phyloP scores from a whole-genome alignment of 1,140 invertebrate genomes.

The Drosophila melanica region DNA sequence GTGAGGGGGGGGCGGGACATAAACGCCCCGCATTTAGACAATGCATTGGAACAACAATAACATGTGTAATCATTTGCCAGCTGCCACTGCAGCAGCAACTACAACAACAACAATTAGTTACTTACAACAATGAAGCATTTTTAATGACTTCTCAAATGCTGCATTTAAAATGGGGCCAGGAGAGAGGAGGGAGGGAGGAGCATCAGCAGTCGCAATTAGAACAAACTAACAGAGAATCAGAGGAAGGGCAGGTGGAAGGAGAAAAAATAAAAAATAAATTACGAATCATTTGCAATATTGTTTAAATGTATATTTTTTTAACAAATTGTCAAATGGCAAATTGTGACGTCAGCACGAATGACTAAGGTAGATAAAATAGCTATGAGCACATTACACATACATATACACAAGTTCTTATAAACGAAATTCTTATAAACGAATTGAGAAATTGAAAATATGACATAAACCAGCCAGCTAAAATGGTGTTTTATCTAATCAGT shows the following conservation, averaged over 20 bases:
- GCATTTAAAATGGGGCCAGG: background rate
- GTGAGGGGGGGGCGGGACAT: background rate
- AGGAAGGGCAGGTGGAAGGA: background rate
- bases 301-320: slow-evolving; percentile 13
- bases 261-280: background rate
- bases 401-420: background rate
- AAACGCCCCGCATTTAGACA: slow-evolving; percentile 32
- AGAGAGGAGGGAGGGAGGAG: background rate
- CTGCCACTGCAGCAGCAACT: slow-evolving; percentile 18
- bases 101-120: slow-evolving; percentile 16
- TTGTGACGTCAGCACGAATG: slow-evolving; percentile 23
- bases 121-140: slow-evolving; percentile 37
- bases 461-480: slow-evolving; percentile 11
- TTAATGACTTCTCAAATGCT: slow-evolving; percentile 45
- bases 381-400: background rate
- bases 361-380: slow-evolving; percentile 20
- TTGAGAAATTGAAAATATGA: slow-evolving; percentile 7
- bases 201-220: slow-evolving; percentile 21
- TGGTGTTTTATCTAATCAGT: slow-evolving; percentile 65
- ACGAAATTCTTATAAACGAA: background rate
- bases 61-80: slow-evolving; percentile 47
- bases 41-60: slow-evolving; percentile 28
- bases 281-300: slow-evolving; percentile 7
- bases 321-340: slow-evolving; percentile 7
- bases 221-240: slow-evolving; percentile 16